A percentile compares a stretch with the other conserved stretches of the same genome.
Evolutionary conservation across 1,140 invertebrate genomes (phyloP).

Genomic region (Orius insidiosus): DNA sequence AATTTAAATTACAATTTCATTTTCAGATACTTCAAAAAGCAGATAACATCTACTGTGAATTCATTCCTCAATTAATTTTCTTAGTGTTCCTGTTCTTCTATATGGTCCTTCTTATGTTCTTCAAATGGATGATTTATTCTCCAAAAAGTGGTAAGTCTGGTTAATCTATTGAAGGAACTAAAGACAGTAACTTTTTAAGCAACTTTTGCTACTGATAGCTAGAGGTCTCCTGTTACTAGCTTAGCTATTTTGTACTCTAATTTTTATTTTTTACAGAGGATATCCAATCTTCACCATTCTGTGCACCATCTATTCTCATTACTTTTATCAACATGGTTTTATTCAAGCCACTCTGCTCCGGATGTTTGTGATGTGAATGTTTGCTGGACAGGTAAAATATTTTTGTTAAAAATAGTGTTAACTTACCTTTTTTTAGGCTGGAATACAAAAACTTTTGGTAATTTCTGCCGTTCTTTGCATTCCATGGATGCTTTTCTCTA

Average conservation of each 20-base stretch:
- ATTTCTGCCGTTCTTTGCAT: slow-evolving; percentile 72
- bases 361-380: slow-evolving; percentile 41
- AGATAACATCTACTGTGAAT: slow-evolving; percentile 59
- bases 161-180: too few relatives aligned
- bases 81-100: slow-evolving; percentile 71
- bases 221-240: too few relatives aligned
- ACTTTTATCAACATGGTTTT: slow-evolving; percentile 91
- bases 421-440: slow-evolving; percentile 23
- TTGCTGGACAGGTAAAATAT: slow-evolving; percentile 38
- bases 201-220: too few relatives aligned
- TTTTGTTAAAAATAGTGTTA: not conserved
- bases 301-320: slow-evolving; percentile 82
- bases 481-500: slow-evolving; percentile 90
- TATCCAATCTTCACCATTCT: slow-evolving; percentile 32
- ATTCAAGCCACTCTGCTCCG: slow-evolving; percentile 35
- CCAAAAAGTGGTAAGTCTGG: slow-evolving; percentile 18
- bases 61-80: slow-evolving; percentile 78
- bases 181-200: too few relatives aligned
- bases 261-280: slow-evolving; percentile 52
- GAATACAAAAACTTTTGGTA: slow-evolving; percentile 72
- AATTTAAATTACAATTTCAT: too few relatives aligned
- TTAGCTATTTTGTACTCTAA: too few relatives aligned
- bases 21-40: slow-evolving; percentile 60
- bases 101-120: slow-evolving; percentile 73
- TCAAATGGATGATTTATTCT: slow-evolving; percentile 69